Conservation (phyloP, 1,140 invertebrate genomes). For the Chironomus striatipennis region DNA sequence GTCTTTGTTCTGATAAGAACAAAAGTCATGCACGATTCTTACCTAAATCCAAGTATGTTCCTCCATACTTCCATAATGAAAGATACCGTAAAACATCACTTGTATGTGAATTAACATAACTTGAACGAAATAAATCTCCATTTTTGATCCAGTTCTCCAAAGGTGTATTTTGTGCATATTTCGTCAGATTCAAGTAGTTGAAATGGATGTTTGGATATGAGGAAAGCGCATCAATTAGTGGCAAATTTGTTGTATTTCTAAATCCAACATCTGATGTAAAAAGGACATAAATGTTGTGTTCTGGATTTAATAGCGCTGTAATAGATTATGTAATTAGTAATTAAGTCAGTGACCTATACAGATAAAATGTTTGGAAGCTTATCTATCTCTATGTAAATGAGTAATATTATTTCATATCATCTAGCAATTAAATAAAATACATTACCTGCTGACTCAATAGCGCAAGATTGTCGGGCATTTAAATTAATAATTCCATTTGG, state of each 20-base stretch:
- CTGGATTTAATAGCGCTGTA: conserved; percentile 48
- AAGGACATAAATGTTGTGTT: conserved; percentile 46
- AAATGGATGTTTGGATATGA: conserved; percentile 52
- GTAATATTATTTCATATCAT: too few relatives aligned
- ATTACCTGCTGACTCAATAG: conserved; percentile 53
- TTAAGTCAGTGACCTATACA: neutral
- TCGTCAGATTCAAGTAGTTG: conserved; percentile 45
- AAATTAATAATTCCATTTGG: conserved; percentile 38
- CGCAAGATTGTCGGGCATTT: conserved; percentile 51
- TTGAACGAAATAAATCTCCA: conserved; percentile 45
- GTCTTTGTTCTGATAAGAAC: too few relatives aligned
- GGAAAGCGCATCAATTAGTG: conserved; percentile 38
- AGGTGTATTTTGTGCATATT: conserved; percentile 50
- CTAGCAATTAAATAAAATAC: too few relatives aligned
- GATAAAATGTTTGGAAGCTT: too few relatives aligned
- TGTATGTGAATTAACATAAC: conserved; percentile 51
- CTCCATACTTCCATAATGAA: conserved; percentile 66
- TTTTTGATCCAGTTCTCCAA: conserved; percentile 49
- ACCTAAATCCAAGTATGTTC: conserved; percentile 62
- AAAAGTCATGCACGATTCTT: too few relatives aligned
- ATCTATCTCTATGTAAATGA: too few relatives aligned
- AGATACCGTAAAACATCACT: conserved; percentile 61
- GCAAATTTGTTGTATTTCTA: conserved; percentile 33
- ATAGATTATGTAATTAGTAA: neutral
- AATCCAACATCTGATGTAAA: conserved; percentile 44